Evolutionary conservation across 1,140 invertebrate species (phyloP).

Genomic region (Elymnias hypermnestra): DNA sequence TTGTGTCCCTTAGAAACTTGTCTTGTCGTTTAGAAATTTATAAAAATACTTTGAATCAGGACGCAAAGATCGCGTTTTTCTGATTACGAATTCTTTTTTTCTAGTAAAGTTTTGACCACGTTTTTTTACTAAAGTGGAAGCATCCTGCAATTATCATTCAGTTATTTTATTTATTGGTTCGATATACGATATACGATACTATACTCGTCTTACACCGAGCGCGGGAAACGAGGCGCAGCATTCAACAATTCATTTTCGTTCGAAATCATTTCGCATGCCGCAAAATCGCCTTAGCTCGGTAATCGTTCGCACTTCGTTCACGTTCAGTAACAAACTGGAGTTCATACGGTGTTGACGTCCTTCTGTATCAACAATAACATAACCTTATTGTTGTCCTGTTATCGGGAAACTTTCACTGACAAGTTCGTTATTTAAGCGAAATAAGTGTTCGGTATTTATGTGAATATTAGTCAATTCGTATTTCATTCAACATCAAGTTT

Average conservation of each 20-base stretch:
- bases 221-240: constrained; percentile 6
- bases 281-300: no score
- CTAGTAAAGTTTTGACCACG: no score
- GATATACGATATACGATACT: no score
- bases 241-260: constrained; percentile 36
- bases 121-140: no score
- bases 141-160: no score
- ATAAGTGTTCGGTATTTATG: constrained; percentile 11
- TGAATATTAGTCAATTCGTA: neutral
- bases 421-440: constrained; percentile 17
- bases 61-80: no score
- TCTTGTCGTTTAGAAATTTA: no score
- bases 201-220: no score
- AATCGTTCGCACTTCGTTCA: constrained; percentile 28
- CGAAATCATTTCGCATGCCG: constrained; percentile 33
- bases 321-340: constrained; percentile 48
- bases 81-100: no score
- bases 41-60: no score
- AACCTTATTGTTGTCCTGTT: constrained; percentile 38
- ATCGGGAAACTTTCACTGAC: constrained; percentile 39
- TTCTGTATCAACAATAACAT: constrained; percentile 40
- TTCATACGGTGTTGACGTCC: constrained; percentile 37
- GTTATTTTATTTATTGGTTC: no score
- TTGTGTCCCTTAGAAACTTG: no score
- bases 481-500: constrained; percentile 15